Evolutionary conservation across 2,797 vertebrate genomes (phyloP).

Genomic region (Diglossa cyanea): DNA sequence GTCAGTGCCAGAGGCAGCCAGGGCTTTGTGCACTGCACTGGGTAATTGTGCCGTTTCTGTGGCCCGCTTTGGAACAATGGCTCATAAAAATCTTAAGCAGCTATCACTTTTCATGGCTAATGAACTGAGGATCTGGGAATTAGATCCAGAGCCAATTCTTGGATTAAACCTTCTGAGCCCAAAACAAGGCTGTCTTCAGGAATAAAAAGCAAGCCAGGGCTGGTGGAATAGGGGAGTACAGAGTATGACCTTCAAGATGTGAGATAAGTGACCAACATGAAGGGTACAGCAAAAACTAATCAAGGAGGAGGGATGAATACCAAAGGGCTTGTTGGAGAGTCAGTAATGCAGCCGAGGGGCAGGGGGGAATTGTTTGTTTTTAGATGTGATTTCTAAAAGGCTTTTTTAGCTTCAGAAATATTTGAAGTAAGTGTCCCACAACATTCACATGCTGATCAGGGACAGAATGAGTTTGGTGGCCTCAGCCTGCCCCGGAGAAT

Average conservation of each 20-base stretch:
- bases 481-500: conserved; percentile 21
- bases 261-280: conserved; percentile 36
- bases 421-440: conserved; percentile 46
- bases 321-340: conserved; percentile 5
- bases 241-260: conserved; percentile 48
- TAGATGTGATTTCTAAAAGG: conserved; percentile 56
- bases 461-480: conserved; percentile 4
- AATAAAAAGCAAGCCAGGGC: conserved; percentile 24
- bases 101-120: conserved; percentile 73
- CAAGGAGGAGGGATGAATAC: conserved; percentile 15
- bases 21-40: conserved; percentile 9
- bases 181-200: conserved; percentile 51
- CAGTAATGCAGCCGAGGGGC: background rate
- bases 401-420: conserved; percentile 55
- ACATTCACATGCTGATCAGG: conserved; percentile 55
- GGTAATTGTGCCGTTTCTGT: conserved; percentile 53
- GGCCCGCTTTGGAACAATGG: conserved; percentile 43
- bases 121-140: conserved; percentile 69
- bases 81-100: conserved; percentile 68
- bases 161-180: conserved; percentile 63
- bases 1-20: conserved; percentile 37
- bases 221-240: background rate
- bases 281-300: conserved; percentile 12
- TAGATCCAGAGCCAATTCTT: conserved; percentile 66
- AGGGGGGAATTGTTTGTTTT: conserved; percentile 55